A percentile compares a stretch with the other conserved stretches of the same genome.
These are phyloP conservation scores for Chrysolina oricalcia DNA, from an alignment of 2,888 invertebrate species.

Conservation along the genomic window DNA sequence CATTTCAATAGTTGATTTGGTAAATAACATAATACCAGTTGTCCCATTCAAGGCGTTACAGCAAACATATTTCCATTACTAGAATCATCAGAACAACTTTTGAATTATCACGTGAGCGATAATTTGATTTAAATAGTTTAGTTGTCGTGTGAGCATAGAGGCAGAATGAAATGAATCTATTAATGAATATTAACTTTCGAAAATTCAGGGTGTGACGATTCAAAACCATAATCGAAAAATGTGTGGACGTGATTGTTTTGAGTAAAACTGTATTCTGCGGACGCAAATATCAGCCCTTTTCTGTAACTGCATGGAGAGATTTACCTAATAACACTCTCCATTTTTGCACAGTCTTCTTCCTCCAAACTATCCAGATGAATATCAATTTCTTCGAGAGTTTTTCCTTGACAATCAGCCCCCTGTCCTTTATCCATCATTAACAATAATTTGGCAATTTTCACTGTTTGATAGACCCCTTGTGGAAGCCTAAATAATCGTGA, in stretches of 20 bases:
- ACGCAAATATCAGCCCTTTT: background rate
- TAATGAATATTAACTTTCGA: no score
- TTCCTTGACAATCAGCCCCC: conserved; percentile 48
- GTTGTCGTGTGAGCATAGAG: no score
- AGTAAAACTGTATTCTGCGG: background rate
- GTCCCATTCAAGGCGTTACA: conserved; percentile 4
- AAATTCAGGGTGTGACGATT: no score
- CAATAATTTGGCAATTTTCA: conserved; percentile 53
- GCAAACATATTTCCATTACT: background rate
- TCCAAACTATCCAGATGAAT: conserved; percentile 14
- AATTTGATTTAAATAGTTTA: no score
- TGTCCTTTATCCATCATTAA: conserved; percentile 52
- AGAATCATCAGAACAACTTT: no score
- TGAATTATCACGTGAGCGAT: no score
- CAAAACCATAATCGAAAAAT: no score
- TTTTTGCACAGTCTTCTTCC: background rate
- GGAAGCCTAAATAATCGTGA: conserved; percentile 42
- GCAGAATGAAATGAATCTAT: no score
- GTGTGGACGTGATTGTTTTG: background rate
- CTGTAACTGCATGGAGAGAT: background rate
- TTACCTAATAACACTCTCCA: conserved; percentile 1
- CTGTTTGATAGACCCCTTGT: conserved; percentile 53
- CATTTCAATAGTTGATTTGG: background rate
- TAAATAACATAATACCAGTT: background rate
- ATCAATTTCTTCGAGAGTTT: conserved; percentile 52